A percentile compares a stretch with the other conserved stretches of the same genome.
These are phyloP conservation scores for Athene noctua DNA, from an alignment of 2,113 vertebrate species.

Conservation along the genomic window DNA sequence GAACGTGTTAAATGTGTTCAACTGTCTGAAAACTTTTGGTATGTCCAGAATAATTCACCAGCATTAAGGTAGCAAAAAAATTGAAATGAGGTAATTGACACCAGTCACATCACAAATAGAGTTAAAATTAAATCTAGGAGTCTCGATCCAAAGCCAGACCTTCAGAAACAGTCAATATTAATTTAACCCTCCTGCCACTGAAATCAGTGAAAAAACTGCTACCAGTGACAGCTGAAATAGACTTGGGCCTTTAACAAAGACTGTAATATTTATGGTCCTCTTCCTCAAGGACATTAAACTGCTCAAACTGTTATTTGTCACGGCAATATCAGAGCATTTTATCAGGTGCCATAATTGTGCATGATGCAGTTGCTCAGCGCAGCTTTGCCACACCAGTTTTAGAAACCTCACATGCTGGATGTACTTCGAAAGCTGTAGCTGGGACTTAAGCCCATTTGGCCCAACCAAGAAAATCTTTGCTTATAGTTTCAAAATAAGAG, in stretches of 20 bases:
- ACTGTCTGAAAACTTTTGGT: background rate
- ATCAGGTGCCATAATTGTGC: background rate
- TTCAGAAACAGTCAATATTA: background rate
- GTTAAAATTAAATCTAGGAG: background rate
- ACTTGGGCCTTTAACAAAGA: background rate
- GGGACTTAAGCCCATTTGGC: background rate
- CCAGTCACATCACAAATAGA: background rate
- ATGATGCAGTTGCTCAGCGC: background rate
- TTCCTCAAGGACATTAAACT: background rate
- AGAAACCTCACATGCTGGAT: accelerated
- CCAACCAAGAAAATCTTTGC: background rate
- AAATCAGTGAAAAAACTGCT: background rate
- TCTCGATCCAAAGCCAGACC: background rate
- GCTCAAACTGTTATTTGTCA: background rate
- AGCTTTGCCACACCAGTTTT: background rate
- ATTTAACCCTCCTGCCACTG: background rate
- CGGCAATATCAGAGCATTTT: background rate
- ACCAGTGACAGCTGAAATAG: background rate
- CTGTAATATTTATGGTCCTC: background rate
- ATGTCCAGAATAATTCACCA: background rate
- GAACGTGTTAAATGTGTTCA: background rate
- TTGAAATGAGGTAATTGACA: background rate
- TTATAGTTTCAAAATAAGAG: background rate
- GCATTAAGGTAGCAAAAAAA: background rate
- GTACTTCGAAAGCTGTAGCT: background rate